Base-by-base conservation (phyloP, 2,113 vertebrate genomes). In the Nothoprocta pentlandii region DNA sequence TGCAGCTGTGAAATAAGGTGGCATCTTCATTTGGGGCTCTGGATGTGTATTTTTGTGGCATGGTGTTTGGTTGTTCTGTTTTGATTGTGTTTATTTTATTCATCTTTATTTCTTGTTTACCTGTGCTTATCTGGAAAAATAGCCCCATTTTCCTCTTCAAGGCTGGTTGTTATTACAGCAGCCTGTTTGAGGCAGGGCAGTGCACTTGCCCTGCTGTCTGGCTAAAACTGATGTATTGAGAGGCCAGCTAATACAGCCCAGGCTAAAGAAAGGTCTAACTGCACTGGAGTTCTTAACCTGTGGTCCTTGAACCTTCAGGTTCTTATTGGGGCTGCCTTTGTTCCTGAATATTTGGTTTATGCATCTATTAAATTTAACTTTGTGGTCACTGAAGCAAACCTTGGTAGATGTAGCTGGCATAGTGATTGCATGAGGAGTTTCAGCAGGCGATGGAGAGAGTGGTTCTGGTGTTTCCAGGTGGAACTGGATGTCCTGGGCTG, bases 121-220 rank as follows among this genome's bases (percentile, higher is more conserved):
- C 36, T 32, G 26, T 6, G 26, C 16, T 71, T 20, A 71, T 19
- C 23, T 36, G 47, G 68, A 53, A 51, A 23, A 14, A 36, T 16
- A 22, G 34, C 15, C 34, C 26, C 20, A 28, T 12, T n/a, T 58
- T 13, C 39, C 56, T 47, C 19, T 21, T 32, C 9, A 46, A 32
- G 32, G 44, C 25, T 47, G 10, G 47, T 41, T 74, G 25, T 68
- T 58, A 28, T 49, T 71, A 25, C 3, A 85, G 6, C 16, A 66
- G 1, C 21, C 53, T 1, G 1, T 82, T 82, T 80, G 26, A 74
- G 1, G 1, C 23, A 6, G 2, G 11, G 21, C 2, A 4, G 3
- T 41, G 14, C 0, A 0, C n/a, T 77, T 64, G 22, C 1, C 0
- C 2, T 36, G n/a, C 25, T 79, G 19, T 39, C 16, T 87, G 46